Evolutionary conservation across 2,113 vertebrate species (phyloP).

Genomic region (Hydrochoerus hydrochaeris): DNA sequence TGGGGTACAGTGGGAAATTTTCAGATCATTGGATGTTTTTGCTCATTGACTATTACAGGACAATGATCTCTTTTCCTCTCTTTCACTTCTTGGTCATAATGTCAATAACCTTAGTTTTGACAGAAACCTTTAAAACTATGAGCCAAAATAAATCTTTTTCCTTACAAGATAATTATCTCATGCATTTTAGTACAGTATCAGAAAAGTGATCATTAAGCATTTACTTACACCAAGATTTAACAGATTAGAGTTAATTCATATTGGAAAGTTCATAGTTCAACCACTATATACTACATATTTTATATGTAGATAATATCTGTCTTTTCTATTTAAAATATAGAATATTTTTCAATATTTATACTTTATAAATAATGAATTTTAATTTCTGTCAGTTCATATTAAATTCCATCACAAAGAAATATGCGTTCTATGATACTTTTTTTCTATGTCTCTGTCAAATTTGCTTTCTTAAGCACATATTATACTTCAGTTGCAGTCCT

Average conservation of each 20-base stretch:
- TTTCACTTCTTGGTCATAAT: background rate
- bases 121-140: background rate
- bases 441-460: background rate
- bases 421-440: background rate
- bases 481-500: background rate
- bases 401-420: background rate
- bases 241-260: background rate
- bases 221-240: background rate
- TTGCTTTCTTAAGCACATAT: slow-evolving; percentile 11
- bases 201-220: background rate
- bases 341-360: background rate
- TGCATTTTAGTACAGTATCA: background rate
- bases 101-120: background rate
- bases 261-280: background rate
- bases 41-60: background rate
- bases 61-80: background rate
- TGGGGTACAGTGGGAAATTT: background rate
- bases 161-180: background rate
- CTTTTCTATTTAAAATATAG: background rate
- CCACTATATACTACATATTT: background rate
- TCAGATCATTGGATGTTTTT: background rate
- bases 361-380: background rate
- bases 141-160: background rate
- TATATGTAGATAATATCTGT: background rate
- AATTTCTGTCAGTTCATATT: background rate